Conservation (phyloP, 2,888 invertebrate species). For the Torymus texanus region DNA sequence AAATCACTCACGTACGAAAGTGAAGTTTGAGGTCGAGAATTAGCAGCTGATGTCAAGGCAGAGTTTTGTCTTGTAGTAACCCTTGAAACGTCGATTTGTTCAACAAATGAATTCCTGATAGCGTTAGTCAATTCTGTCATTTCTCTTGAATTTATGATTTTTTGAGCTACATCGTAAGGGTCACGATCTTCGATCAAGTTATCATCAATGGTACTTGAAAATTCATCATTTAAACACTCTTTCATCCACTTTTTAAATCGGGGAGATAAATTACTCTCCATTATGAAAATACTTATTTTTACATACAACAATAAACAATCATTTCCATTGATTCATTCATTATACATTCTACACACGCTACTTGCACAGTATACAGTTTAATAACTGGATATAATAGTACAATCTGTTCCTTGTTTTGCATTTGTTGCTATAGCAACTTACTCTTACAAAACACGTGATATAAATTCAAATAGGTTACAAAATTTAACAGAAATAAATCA, state of each 20-base stretch:
- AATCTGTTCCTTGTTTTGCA: constrained; percentile 57
- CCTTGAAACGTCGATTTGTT: constrained; percentile 51
- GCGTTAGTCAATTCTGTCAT: constrained; percentile 64
- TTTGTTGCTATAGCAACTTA: constrained; percentile 60
- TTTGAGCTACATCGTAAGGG: constrained; percentile 61
- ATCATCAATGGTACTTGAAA: constrained; percentile 62
- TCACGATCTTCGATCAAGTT: constrained; percentile 61
- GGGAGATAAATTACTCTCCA: constrained; percentile 64
- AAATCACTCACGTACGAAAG: constrained; percentile 67
- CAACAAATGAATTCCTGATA: constrained; percentile 60
- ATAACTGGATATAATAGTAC: neutral
- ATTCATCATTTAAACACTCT: constrained; percentile 68
- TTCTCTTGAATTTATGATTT: constrained; percentile 64
- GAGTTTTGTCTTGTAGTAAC: constrained; percentile 50
- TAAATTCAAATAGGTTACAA: constrained; percentile 1
- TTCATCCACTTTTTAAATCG: constrained; percentile 67
- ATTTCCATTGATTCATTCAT: constrained; percentile 24
- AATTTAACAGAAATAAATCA: neutral
- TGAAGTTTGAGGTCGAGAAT: constrained; percentile 63
- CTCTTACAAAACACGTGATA: neutral
- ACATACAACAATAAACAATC: constrained; percentile 5
- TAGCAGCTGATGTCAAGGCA: constrained; percentile 45
- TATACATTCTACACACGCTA: neutral
- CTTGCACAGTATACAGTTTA: neutral
- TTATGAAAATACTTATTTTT: constrained; percentile 45